Percentiles rank a stretch among this genome's conserved stretches.
phyloP scores from a whole-genome alignment of 2,888 invertebrate species.

The Yponomeuta sedellus region DNA sequence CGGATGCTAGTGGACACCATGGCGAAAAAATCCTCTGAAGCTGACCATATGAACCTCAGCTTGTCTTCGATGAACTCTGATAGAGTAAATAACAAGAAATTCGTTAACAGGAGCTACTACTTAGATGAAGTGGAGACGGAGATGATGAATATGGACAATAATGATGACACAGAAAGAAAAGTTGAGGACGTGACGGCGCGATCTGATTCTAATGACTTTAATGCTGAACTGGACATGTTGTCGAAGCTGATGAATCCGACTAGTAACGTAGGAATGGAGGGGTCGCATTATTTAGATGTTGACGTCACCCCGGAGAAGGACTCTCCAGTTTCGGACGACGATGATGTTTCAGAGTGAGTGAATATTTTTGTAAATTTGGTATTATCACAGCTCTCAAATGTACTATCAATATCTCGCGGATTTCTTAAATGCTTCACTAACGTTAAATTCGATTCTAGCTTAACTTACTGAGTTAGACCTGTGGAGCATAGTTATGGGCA shows the following conservation, averaged over 20 bases:
- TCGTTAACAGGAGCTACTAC: conserved; percentile 47
- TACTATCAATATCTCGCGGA: too few relatives aligned
- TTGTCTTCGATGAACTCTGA: background rate
- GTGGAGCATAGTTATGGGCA: too few relatives aligned
- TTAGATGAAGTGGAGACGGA: conserved; percentile 56
- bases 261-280: background rate
- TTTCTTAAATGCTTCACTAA: too few relatives aligned
- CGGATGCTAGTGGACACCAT: background rate
- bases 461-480: too few relatives aligned
- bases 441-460: too few relatives aligned
- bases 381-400: too few relatives aligned
- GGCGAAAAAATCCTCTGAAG: background rate
- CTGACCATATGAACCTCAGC: background rate
- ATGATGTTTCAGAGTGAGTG: background rate
- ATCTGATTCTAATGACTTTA: conserved; percentile 22
- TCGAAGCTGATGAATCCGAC: background rate
- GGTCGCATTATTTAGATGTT: background rate
- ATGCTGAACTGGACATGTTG: conserved; percentile 15
- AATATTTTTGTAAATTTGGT: too few relatives aligned
- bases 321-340: background rate
- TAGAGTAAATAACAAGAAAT: conserved; percentile 35
- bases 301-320: background rate
- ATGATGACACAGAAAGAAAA: conserved; percentile 28
- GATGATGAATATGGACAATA: conserved; percentile 42
- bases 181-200: background rate